Evolutionary conservation across 2,113 vertebrate genomes (phyloP).

Genomic region (Urocitellus parryii): DNA sequence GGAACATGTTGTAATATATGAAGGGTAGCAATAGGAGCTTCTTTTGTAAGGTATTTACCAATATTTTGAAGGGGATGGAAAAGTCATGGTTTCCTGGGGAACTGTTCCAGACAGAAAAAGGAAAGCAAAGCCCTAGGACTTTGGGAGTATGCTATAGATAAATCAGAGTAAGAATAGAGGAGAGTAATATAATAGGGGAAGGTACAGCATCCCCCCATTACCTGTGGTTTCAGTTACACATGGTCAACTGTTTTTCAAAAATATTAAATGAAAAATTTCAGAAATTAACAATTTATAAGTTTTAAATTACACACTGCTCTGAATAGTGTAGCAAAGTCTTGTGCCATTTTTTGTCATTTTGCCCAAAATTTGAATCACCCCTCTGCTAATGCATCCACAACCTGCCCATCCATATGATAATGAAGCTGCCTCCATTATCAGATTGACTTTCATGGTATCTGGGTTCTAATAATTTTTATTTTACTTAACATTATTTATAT

Average conservation of each 20-base stretch:
- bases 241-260: too few relatives aligned
- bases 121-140: neutral
- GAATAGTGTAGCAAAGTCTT: too few relatives aligned
- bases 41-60: neutral
- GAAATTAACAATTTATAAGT: too few relatives aligned
- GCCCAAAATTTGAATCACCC: too few relatives aligned
- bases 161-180: neutral
- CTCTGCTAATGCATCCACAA: too few relatives aligned
- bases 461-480: neutral
- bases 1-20: neutral
- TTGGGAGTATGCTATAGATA: neutral
- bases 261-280: neutral
- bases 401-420: neutral
- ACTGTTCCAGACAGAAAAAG: neutral
- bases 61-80: neutral
- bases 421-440: neutral
- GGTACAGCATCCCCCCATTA: neutral
- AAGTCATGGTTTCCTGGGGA: neutral
- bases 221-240: neutral
- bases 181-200: fast-evolving
- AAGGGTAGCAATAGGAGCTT: neutral
- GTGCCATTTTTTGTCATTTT: too few relatives aligned
- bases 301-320: too few relatives aligned
- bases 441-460: neutral
- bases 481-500: neutral